phyloP scores from a whole-genome alignment of 2,797 vertebrate species.

The Sebastes steindachneri region DNA sequence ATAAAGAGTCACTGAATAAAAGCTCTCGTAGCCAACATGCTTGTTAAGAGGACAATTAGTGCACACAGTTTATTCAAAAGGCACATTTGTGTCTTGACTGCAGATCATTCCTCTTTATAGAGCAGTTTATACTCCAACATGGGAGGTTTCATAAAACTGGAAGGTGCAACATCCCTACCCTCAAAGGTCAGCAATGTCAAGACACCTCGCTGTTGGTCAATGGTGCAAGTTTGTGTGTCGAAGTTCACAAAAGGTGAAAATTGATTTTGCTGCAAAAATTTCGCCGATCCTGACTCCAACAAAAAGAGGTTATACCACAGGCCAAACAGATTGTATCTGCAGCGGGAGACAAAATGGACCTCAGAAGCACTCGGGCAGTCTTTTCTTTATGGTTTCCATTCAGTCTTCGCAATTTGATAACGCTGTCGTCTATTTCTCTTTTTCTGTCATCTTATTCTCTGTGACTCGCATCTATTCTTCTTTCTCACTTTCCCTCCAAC shows the following conservation, averaged over 20 bases:
- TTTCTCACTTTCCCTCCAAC: not conserved
- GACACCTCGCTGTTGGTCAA: not conserved
- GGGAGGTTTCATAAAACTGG: not conserved
- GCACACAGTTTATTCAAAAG: not conserved
- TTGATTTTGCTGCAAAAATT: not conserved
- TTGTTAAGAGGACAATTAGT: not conserved
- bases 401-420: not conserved
- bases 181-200: conserved; percentile 5
- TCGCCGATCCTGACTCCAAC: not conserved
- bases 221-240: not conserved
- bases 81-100: not conserved
- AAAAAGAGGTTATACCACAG: not conserved
- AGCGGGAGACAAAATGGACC: not conserved
- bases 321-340: not conserved
- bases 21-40: not conserved
- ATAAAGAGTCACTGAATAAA: not conserved
- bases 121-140: not conserved
- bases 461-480: not conserved
- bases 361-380: not conserved
- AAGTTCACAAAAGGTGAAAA: not conserved
- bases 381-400: not conserved
- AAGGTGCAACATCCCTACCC: not conserved
- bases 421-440: not conserved
- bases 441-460: not conserved
- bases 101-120: not conserved